A percentile compares a stretch with the other conserved stretches of the same genome.
These are phyloP conservation scores for Thunnus albacares DNA, from an alignment of 2,797 vertebrate genomes.

Conservation along the genomic window DNA sequence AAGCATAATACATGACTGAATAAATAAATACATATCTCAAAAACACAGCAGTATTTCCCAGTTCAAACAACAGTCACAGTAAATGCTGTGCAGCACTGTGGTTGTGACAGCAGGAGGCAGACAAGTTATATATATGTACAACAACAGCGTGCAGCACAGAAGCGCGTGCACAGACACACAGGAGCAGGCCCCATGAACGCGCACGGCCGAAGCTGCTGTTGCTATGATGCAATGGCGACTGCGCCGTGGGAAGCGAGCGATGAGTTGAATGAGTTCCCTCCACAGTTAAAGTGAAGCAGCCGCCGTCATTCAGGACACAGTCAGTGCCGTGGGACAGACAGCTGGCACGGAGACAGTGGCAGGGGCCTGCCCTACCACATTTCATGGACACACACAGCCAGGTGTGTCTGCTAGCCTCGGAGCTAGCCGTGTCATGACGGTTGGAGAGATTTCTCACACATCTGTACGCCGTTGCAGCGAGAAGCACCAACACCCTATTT, in stretches of 20 bases:
- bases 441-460: conserved; percentile 75
- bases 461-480: conserved; percentile 78
- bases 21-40: too few relatives aligned
- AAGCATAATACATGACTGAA: too few relatives aligned
- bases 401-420: conserved; percentile 69
- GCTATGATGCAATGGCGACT: conserved; percentile 85
- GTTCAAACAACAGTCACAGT: too few relatives aligned
- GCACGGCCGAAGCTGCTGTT: conserved; percentile 74
- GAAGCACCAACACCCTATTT: conserved; percentile 72
- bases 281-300: conserved; percentile 69
- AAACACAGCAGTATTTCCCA: too few relatives aligned
- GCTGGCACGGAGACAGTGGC: conserved; percentile 22
- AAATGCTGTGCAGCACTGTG: background rate
- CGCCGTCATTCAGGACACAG: conserved; percentile 50
- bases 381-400: conserved; percentile 58
- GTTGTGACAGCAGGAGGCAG: conserved; percentile 70
- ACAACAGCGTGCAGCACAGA: conserved; percentile 5
- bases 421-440: conserved; percentile 79
- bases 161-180: conserved; percentile 15
- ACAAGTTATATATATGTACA: conserved; percentile 9
- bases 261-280: conserved; percentile 83
- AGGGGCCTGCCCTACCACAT: conserved; percentile 6
- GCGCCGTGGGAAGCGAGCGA: conserved; percentile 77
- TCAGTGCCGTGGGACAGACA: conserved; percentile 33
- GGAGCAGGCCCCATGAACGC: conserved; percentile 62